Percentiles rank a stretch among this genome's conserved stretches.
These are phyloP conservation scores for Drosophila seguyi DNA, from an alignment of 1,140 invertebrate species.

Conservation along the genomic window DNA sequence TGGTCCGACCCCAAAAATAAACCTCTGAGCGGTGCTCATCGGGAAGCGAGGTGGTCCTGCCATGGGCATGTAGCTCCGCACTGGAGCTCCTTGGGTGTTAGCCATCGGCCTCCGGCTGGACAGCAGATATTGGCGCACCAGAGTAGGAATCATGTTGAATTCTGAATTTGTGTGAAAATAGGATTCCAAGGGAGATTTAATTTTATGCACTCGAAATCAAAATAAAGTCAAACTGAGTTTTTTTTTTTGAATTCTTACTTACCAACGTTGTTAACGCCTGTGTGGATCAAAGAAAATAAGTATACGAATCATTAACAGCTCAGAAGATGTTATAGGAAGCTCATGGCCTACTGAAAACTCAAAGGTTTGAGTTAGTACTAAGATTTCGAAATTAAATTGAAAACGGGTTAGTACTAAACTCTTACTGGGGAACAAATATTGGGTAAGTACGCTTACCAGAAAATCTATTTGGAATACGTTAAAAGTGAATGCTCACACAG, in stretches of 20 bases:
- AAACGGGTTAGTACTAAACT: too few relatives aligned
- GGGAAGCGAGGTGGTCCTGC: slow-evolving; percentile 65
- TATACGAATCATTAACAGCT: slow-evolving; percentile 8
- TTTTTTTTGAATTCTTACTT: neutral
- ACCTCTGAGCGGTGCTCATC: slow-evolving; percentile 31
- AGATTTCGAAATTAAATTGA: neutral
- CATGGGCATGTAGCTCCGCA: slow-evolving; percentile 47
- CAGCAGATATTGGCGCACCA: slow-evolving; percentile 27
- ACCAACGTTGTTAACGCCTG: slow-evolving; percentile 4
- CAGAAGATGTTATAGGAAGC: neutral
- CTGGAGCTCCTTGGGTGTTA: slow-evolving; percentile 28
- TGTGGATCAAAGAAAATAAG: slow-evolving; percentile 17
- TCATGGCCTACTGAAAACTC: slow-evolving; percentile 13
- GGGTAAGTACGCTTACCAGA: too few relatives aligned
- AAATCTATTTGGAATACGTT: too few relatives aligned
- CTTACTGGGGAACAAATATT: too few relatives aligned
- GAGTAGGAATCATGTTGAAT: slow-evolving; percentile 38
- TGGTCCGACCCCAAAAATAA: slow-evolving; percentile 45
- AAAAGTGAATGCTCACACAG: too few relatives aligned
- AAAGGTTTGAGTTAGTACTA: too few relatives aligned
- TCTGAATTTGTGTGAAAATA: neutral
- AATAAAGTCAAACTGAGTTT: neutral
- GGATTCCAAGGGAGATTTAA: neutral
- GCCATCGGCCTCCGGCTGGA: neutral
- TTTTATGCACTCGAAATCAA: neutral